A percentile compares a stretch with the other conserved stretches of the same genome.
These are phyloP conservation scores for Phaethon lepturus DNA, from an alignment of 2,113 vertebrate genomes.

Conservation along the genomic window DNA sequence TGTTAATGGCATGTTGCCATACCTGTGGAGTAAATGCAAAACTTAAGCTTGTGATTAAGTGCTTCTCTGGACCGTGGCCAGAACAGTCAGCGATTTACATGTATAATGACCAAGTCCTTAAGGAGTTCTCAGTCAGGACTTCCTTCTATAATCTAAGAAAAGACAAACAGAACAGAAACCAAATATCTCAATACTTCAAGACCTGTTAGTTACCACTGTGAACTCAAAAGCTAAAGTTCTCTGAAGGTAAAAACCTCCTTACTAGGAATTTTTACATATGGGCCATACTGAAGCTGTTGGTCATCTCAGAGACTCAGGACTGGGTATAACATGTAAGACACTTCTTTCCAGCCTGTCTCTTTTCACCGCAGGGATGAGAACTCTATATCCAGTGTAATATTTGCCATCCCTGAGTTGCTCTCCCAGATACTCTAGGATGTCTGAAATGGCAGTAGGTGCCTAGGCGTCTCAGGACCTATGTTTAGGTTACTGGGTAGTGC, in stretches of 20 bases:
- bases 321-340: accelerated
- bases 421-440: neutral
- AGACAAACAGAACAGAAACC: neutral
- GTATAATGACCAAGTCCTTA: neutral
- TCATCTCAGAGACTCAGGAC: neutral
- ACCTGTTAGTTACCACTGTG: neutral
- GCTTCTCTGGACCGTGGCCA: neutral
- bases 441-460: neutral
- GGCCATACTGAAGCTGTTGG: neutral
- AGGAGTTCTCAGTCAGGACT: neutral
- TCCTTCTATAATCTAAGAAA: neutral
- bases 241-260: neutral
- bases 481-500: neutral
- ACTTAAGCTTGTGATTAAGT: neutral
- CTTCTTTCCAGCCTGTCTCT: neutral
- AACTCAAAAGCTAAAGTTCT: neutral
- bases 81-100: neutral
- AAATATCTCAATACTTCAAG: neutral
- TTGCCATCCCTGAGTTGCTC: neutral
- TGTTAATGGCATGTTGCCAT: neutral
- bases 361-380: neutral
- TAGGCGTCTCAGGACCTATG: neutral
- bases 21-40: neutral
- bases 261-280: neutral
- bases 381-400: neutral